These are phyloP conservation scores for Andrena dorsata DNA, from an alignment of 2,888 invertebrate species.

Conservation along the genomic window DNA sequence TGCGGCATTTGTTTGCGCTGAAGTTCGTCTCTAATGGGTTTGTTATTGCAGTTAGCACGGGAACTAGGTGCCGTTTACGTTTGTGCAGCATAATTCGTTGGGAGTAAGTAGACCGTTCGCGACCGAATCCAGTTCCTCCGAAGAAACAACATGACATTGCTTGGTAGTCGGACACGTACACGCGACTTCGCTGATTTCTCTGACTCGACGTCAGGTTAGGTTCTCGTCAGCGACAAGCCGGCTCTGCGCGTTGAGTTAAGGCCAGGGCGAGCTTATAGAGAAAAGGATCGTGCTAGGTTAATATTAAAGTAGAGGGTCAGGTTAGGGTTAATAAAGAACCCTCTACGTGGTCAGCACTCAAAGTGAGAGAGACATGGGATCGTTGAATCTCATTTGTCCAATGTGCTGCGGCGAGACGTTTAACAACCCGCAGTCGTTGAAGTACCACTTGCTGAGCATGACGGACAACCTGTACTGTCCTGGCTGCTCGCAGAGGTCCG, in stretches of 20 bases:
- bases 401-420: constrained; percentile 89
- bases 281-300: constrained; percentile 19
- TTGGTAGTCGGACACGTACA: constrained; percentile 49
- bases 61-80: constrained; percentile 41
- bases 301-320: constrained; percentile 32
- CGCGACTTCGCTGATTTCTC: constrained; percentile 41
- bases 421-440: constrained; percentile 86
- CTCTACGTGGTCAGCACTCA: not conserved
- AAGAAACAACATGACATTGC: constrained; percentile 69
- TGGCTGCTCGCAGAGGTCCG: constrained; percentile 86
- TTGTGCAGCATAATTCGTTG: constrained; percentile 11
- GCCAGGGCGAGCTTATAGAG: constrained; percentile 15
- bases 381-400: constrained; percentile 86
- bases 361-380: constrained; percentile 85
- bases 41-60: constrained; percentile 61
- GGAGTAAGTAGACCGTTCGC: constrained; percentile 29
- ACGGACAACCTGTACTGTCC: constrained; percentile 88
- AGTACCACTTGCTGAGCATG: constrained; percentile 86
- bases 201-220: constrained; percentile 67
- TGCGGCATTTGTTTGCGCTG: constrained; percentile 84
- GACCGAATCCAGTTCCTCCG: constrained; percentile 22
- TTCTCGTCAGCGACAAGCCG: constrained; percentile 44
- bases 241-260: constrained; percentile 32
- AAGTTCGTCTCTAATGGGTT: constrained; percentile 82
- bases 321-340: constrained; percentile 34